These are phyloP conservation scores for Platorchestia sp. DNA, from an alignment of 1,140 invertebrate genomes.

Conservation along the genomic window DNA sequence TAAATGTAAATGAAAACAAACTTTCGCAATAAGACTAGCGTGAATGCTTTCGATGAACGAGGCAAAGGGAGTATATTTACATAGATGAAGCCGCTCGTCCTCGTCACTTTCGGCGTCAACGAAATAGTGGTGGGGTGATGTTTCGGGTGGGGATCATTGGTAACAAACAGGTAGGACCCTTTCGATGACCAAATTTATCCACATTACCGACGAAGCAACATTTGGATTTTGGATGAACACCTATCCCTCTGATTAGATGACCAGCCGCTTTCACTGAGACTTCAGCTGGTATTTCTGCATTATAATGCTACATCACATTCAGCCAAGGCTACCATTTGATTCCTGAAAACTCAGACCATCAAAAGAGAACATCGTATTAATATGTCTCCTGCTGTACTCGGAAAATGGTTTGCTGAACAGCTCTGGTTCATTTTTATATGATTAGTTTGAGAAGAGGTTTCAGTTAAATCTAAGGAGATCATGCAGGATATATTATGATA, in stretches of 20 bases:
- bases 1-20: too few species aligned
- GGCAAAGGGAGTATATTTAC: too few species aligned
- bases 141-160: neutral
- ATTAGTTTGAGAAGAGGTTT: too few species aligned
- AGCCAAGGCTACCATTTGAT: neutral
- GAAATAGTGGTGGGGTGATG: too few species aligned
- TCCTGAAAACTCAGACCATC: neutral
- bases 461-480: too few species aligned
- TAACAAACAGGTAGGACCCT: neutral
- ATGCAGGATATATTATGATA: too few species aligned
- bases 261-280: neutral
- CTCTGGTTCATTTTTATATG: too few species aligned
- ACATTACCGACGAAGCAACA: neutral
- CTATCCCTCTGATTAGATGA: neutral
- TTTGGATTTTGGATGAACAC: neutral
- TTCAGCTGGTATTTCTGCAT: neutral
- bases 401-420: too few species aligned
- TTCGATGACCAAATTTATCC: neutral
- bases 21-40: neutral
- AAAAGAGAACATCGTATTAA: neutral
- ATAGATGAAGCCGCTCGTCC: neutral
- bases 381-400: too few species aligned
- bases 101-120: neutral
- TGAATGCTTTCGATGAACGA: too few species aligned
- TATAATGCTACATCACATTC: neutral